Conservation (phyloP, 2,113 vertebrate genomes). For the Machaerirhynchus nigripectus region DNA sequence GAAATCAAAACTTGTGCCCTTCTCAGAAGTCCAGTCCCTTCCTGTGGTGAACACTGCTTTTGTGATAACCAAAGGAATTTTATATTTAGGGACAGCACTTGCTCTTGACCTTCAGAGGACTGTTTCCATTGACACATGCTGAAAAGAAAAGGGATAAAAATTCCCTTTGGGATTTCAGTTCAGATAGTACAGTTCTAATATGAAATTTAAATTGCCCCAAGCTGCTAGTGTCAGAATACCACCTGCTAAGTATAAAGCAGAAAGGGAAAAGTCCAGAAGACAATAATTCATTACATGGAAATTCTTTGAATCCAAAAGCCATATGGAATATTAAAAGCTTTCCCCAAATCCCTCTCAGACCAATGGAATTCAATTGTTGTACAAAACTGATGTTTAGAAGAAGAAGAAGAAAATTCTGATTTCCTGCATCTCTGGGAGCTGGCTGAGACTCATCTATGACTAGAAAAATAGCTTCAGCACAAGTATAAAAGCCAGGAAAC, state of each 20-base stretch:
- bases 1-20: slow-evolving; percentile 48
- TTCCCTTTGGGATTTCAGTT: slow-evolving; percentile 38
- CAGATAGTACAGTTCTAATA: slow-evolving; percentile 30
- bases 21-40: slow-evolving; percentile 53
- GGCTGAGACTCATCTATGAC: neutral
- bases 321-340: slow-evolving; percentile 44
- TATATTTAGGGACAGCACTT: slow-evolving; percentile 55
- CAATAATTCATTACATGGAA: slow-evolving; percentile 52
- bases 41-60: slow-evolving; percentile 44
- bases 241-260: slow-evolving; percentile 59
- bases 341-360: slow-evolving; percentile 9
- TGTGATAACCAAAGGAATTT: slow-evolving; percentile 56
- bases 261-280: slow-evolving; percentile 52
- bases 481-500: neutral
- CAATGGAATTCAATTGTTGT: slow-evolving; percentile 2
- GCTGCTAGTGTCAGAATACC: slow-evolving; percentile 45
- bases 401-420: neutral
- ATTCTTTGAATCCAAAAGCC: slow-evolving; percentile 52
- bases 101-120: slow-evolving; percentile 41
- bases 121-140: slow-evolving; percentile 56
- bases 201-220: slow-evolving; percentile 49
- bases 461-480: neutral
- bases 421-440: neutral
- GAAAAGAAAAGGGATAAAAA: slow-evolving; percentile 55
- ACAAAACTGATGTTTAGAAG: neutral